Evolutionary conservation across 2,888 invertebrate species (phyloP), one percentile per base, ranked within the genome.

Genomic region (Agrilus biguttatus): DNA sequence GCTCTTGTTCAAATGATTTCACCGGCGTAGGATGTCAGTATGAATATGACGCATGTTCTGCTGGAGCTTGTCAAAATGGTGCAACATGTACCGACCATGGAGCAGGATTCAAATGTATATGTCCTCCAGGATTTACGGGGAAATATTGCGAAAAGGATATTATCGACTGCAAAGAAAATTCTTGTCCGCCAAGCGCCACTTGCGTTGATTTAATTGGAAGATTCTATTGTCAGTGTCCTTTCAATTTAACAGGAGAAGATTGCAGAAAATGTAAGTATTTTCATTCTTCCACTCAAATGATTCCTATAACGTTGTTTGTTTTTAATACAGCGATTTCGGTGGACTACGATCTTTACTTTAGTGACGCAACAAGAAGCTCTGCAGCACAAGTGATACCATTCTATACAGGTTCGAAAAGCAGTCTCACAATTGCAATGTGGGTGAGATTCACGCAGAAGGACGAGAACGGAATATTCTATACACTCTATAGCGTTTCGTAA

Each of bases 281-380:
- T 43, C 6, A n/a, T 35, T 23, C 23, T 21, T 36, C 35, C 19
- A 21, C 36, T 12, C 38, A 19, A 8, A 4, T 19, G 14, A 34
- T 40, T 10, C 6, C 19, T 34, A 14, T 43, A 36, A 43, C 36
- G 14, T 43, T 21, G 36, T 43, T 14, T 35, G 34, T 33, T 45
- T 33, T 48, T 37, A 46, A 42, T 33, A n/a, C n/a, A 90, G 90
- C 89, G n/a, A 88, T 96, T 53, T 92, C 92, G 68, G 89, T 92
- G n/a, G 92, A 96, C 66, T 97, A 96, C 64, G 96, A 97, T 62
- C 71, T 97, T 8, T 90, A 89, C 76, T 93, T 97, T 67, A 88
- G 90, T 57, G 92, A 95, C 61, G 80, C 87, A 37, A 73, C 84
- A 12, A 80, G 91, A 12, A 90, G 92, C 47, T 89, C 88, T 53